Evolutionary conservation across 2,888 invertebrate species (phyloP), one percentile per base, ranked within the genome.

Genomic region (Baronia brevicornis): DNA sequence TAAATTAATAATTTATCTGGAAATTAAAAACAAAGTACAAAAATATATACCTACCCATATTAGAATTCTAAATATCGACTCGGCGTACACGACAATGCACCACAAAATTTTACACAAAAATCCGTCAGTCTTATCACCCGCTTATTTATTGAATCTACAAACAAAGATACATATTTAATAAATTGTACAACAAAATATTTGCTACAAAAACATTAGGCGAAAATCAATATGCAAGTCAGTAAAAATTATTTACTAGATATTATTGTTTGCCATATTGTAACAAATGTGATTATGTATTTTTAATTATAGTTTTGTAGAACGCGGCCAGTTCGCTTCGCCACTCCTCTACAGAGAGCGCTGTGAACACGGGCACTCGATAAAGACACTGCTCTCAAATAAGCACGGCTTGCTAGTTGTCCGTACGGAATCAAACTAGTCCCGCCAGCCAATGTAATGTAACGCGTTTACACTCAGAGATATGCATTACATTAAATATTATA

Each of bases 261-360:
- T 34, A 34, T 33, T 40, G 33, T 33, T 18, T 36, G 35, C 31
- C 21, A 28, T 39, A 44, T 43, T 41, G 41, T 43, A 44, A 40
- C 40, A 38, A 29, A 35, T 42, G 38, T 39, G 37, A 31, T n/a
- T n/a, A n/a, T n/a, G n/a, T n/a, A n/a, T n/a, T n/a, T n/a, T n/a
- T n/a, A n/a, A n/a, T n/a, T n/a, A n/a, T n/a, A n/a, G n/a, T n/a
- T n/a, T n/a, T n/a, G n/a, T n/a, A n/a, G n/a, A n/a, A n/a, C n/a
- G n/a, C n/a, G n/a, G 30, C 36, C 31, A 41, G 46, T 45, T 47
- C 49, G 41, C 38, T 48, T 46, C 44, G 40, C 41, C 43, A 33
- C 36, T 41, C 43, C 22, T 18, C n/a, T n/a, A 18, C 41, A 27
- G 35, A 32, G 42, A 35, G 39, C 41, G 44, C 8, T 10, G 26